A percentile compares a stretch with the other conserved stretches of the same genome.
Evolutionary conservation across 37 sponge, comb jelly and placozoan genomes (phyloP).

Genomic region (Hexactinellida sp.): DNA sequence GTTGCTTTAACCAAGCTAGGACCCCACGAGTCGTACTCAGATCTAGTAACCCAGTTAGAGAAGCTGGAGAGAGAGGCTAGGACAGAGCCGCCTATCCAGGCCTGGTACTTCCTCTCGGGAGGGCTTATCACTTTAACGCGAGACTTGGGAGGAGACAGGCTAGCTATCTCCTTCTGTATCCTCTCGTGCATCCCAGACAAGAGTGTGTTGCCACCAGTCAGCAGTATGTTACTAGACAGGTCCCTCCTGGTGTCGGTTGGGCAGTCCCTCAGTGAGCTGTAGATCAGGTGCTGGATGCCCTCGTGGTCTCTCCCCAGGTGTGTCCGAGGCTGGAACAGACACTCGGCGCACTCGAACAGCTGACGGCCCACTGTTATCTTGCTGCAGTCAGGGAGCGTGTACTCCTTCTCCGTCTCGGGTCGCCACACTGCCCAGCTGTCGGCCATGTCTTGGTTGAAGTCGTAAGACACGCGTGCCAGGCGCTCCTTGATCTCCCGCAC

Average conservation of each 20-base stretch:
- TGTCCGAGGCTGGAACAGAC: neutral
- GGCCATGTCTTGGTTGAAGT: neutral
- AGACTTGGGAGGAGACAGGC: neutral
- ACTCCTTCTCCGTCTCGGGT: neutral
- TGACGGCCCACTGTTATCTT: neutral
- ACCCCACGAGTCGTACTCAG: neutral
- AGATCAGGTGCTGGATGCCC: neutral
- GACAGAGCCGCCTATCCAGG: neutral
- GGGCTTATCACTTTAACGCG: neutral
- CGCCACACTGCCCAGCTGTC: neutral
- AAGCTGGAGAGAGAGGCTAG: neutral
- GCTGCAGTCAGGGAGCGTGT: neutral
- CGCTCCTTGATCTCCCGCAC: neutral
- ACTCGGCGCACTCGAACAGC: neutral
- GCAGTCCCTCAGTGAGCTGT: neutral
- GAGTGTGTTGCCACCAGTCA: neutral
- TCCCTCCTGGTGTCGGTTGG: neutral
- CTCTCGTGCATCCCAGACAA: neutral
- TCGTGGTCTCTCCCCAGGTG: constrained; percentile 1
- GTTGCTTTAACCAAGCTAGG: no score
- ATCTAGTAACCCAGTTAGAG: neutral
- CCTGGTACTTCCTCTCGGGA: no score
- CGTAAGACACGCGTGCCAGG: neutral
- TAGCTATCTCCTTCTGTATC: neutral
- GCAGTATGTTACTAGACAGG: neutral